These are phyloP conservation scores for Cephus spinipes DNA, from an alignment of 2,888 invertebrate species.

Conservation along the genomic window DNA sequence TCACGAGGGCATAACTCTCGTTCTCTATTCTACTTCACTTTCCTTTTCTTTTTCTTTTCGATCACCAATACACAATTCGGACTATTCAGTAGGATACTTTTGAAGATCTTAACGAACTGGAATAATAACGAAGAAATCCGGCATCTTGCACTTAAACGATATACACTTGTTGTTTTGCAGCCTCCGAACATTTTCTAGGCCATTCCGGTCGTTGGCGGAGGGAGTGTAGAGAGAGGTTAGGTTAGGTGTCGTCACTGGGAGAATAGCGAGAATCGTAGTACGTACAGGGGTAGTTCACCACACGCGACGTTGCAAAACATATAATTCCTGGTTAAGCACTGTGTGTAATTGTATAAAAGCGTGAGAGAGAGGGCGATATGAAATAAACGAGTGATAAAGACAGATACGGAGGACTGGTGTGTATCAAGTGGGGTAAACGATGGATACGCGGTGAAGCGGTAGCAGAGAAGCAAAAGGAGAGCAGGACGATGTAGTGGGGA, in stretches of 20 bases:
- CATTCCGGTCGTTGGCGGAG: background rate
- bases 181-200: background rate
- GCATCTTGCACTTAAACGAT: background rate
- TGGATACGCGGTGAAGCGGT: background rate
- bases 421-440: background rate
- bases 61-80: background rate
- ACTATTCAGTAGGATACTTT: background rate
- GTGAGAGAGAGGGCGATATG: conserved; percentile 4
- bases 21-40: background rate
- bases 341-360: conserved; percentile 24
- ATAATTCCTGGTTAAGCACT: conserved; percentile 38
- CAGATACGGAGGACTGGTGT: background rate
- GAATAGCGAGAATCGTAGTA: background rate
- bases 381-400: background rate
- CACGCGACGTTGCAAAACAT: conserved; percentile 41
- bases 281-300: conserved; percentile 28
- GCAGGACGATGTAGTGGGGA: background rate
- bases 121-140: background rate
- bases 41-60: background rate
- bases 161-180: background rate
- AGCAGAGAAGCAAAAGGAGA: background rate
- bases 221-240: background rate
- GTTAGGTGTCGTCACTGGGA: background rate
- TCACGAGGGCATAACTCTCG: background rate
- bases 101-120: background rate